Percentiles rank a stretch among this genome's conserved stretches.
Conservation (phyloP, 2,113 vertebrate species). For the Cyanocitta stelleri region DNA sequence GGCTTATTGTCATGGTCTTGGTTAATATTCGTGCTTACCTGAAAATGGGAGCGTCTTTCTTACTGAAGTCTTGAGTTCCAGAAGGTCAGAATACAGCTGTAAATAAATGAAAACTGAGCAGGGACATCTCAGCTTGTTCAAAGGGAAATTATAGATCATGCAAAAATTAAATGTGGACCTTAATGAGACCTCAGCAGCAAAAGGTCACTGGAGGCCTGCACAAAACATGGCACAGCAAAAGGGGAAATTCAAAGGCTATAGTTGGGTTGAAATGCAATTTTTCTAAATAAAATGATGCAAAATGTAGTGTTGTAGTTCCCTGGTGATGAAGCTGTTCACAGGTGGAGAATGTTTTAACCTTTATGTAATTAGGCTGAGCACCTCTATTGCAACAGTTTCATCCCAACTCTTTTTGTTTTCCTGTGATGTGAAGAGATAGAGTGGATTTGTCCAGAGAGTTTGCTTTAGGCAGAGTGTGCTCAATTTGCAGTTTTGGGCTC, state of each 20-base stretch:
- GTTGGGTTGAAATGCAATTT: not conserved
- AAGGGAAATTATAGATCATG: not conserved
- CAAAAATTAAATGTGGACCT: not conserved
- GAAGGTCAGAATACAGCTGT: not conserved
- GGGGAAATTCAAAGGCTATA: rapidly evolving
- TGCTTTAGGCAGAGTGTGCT: not conserved
- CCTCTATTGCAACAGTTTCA: not conserved
- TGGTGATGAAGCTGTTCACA: not conserved
- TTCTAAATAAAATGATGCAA: not conserved
- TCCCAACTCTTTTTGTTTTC: not conserved
- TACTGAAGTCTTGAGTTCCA: not conserved
- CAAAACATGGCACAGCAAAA: not conserved
- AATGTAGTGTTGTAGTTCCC: not conserved
- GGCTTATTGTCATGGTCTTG: not conserved
- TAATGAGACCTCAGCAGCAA: not conserved
- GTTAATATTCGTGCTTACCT: not conserved
- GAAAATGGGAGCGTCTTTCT: not conserved
- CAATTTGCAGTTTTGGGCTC: not conserved
- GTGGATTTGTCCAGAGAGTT: not conserved
- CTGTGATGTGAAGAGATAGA: not conserved
- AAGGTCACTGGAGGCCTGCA: not conserved
- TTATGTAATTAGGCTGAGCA: not conserved
- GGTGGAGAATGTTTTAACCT: not conserved
- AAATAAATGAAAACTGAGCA: not conserved
- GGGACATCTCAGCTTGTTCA: not conserved